Evolutionary conservation across 2,888 invertebrate species (phyloP).

Genomic region (Folsomia candida): DNA sequence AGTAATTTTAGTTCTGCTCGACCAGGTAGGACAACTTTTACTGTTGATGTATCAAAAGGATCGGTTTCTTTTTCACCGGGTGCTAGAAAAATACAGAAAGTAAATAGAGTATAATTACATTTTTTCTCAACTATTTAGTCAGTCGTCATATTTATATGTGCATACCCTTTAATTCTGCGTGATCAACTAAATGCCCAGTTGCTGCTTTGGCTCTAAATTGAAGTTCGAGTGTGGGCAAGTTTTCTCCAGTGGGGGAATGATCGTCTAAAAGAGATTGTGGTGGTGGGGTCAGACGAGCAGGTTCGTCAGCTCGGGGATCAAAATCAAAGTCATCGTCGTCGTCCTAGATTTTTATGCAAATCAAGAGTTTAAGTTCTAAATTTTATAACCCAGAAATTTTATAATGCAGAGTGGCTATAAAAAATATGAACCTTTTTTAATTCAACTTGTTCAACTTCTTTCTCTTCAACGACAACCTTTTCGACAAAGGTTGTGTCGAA

Average conservation of each 20-base stretch:
- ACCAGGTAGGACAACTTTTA: constrained; percentile 70
- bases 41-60: constrained; percentile 81
- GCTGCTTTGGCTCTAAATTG: constrained; percentile 13
- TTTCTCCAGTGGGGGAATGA: constrained; percentile 42
- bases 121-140: neutral
- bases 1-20: constrained; percentile 74
- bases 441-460: constrained; percentile 50
- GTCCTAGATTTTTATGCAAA: no score
- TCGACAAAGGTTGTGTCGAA: constrained; percentile 57
- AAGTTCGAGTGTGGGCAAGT: constrained; percentile 20
- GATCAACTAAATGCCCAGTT: constrained; percentile 56
- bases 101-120: no score
- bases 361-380: no score
- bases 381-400: no score
- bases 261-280: constrained; percentile 60
- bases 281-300: constrained; percentile 27
- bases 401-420: no score
- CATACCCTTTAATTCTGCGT: no score
- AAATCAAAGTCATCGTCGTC: constrained; percentile 51
- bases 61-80: constrained; percentile 62
- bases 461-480: constrained; percentile 32
- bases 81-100: no score
- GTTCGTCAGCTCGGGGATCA: constrained; percentile 50
- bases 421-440: no score
- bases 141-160: no score